phyloP scores from a whole-genome alignment of 1,140 invertebrate genomes.

The Oreohelix idahoensis region DNA sequence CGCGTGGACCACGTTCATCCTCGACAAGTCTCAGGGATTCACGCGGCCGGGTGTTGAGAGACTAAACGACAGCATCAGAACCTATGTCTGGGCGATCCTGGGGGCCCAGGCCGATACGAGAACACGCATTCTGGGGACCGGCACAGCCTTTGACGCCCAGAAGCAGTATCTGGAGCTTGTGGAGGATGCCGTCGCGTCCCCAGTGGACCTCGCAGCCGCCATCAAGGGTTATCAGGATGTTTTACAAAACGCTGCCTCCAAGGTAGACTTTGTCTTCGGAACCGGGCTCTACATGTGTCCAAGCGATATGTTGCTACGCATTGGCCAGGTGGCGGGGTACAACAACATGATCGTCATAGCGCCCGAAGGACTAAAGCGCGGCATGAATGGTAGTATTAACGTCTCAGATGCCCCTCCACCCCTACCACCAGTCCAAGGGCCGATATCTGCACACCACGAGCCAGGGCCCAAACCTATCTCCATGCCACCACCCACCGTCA shows the following conservation, averaged over 20 bases:
- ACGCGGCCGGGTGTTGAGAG: constrained; percentile 23
- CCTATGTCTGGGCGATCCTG: constrained; percentile 28
- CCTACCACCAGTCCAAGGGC: not conserved
- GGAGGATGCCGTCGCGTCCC: not conserved
- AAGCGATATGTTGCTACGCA: constrained; percentile 29
- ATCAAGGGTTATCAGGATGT: not conserved
- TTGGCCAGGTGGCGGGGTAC: constrained; percentile 16
- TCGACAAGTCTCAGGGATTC: not conserved
- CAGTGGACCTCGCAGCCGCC: not conserved
- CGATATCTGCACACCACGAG: not conserved
- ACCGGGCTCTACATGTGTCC: constrained; percentile 38
- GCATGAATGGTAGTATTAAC: not conserved
- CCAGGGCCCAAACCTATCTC: not conserved
- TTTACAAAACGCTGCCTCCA: not conserved
- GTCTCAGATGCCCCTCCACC: not conserved
- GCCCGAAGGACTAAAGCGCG: not conserved
- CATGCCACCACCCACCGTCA: not conserved
- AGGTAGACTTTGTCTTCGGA: not conserved
- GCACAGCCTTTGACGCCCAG: not conserved
- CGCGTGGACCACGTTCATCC: not conserved
- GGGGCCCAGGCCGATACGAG: constrained; percentile 21
- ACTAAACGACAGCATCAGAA: constrained; percentile 37
- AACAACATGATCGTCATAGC: constrained; percentile 31
- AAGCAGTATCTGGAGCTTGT: not conserved
- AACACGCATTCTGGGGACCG: not conserved